Base-by-base conservation (phyloP, 2,797 vertebrate species). In the Lutjanus argentimaculatus region DNA sequence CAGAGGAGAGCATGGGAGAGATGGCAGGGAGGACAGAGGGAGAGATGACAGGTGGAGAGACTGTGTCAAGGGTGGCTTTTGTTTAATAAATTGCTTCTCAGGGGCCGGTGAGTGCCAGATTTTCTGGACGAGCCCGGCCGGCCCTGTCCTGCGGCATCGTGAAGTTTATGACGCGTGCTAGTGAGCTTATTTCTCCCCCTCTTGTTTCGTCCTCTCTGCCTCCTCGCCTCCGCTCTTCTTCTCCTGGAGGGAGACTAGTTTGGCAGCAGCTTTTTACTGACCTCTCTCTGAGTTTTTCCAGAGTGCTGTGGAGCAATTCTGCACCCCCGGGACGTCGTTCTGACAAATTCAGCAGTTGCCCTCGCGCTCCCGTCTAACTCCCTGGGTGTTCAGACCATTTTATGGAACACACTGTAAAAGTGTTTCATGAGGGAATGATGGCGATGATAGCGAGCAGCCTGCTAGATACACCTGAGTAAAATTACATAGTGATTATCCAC, bases 181-280 rank as follows among this genome's bases (percentile, higher is more conserved):
- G 25, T 4, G 2, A 59, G 82, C 21, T 19, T 56, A 46, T 85
- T 75, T 5, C 72, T 30, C 64, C 21, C 30, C 67, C 21, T 30
- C 36, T 7, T 5, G 67, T 48, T 6, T 15, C 22, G n/a, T 51
- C 21, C 21, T n/a, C 48, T 59, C 74, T 30, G 48, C 63, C 68
- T 78, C 61, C 66, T 52, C 21, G 53, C 62, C 57, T 30, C 72
- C 16, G 4, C 51, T 67, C 48, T 42, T 46, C 52, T 52, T 7
- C 46, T 11, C 53, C 72, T 42, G 22, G 52, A 69, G 75, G 51
- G 43, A 68, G 22, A 61, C 66, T 73, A 30, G 59, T 79, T 83
- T 82, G 79, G 84, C 80, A 84, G 86, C 77, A 82, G 82, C 64
- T 86, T 80, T 36, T 80, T 30, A 68, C 66, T 81, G 87, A 85